Conservation (phyloP, 35 echinoderm and acorn worm genomes). For the Strongylocentrotus purpuratus region DNA sequence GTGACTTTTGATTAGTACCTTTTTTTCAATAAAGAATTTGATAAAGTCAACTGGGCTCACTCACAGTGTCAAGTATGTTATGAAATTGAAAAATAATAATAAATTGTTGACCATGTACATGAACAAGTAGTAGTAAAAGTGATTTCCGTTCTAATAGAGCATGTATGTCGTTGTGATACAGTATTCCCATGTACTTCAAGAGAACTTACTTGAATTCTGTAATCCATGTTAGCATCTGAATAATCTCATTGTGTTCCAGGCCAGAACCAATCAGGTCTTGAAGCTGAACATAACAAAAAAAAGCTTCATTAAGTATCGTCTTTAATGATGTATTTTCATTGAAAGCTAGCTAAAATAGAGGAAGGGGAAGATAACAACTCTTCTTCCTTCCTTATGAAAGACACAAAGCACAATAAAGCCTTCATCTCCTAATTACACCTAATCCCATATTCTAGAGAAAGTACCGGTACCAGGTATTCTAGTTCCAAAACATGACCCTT, state of each 20-base stretch:
- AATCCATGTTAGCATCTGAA: conserved; percentile 83
- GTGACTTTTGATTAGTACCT: no score
- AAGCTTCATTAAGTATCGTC: not conserved
- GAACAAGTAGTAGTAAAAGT: no score
- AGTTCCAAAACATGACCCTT: not conserved
- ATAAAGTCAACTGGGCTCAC: no score
- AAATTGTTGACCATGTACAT: no score
- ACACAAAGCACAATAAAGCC: not conserved
- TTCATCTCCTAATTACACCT: no score
- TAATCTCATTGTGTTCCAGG: conserved; percentile 89
- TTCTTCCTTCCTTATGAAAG: not conserved
- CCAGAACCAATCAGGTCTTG: conserved; percentile 77
- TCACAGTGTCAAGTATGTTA: no score
- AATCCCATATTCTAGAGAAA: not conserved
- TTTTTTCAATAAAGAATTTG: no score
- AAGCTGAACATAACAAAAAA: conserved; percentile 57
- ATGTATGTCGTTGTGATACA: no score
- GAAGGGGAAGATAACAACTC: not conserved
- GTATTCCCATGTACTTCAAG: not conserved
- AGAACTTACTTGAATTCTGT: conserved; percentile 86
- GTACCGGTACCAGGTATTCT: not conserved
- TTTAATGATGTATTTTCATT: not conserved
- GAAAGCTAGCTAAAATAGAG: not conserved
- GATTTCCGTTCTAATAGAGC: no score
- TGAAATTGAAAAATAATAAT: no score